phyloP scores from a whole-genome alignment of 2,113 vertebrate genomes.

The Nothobranchius furzeri region DNA sequence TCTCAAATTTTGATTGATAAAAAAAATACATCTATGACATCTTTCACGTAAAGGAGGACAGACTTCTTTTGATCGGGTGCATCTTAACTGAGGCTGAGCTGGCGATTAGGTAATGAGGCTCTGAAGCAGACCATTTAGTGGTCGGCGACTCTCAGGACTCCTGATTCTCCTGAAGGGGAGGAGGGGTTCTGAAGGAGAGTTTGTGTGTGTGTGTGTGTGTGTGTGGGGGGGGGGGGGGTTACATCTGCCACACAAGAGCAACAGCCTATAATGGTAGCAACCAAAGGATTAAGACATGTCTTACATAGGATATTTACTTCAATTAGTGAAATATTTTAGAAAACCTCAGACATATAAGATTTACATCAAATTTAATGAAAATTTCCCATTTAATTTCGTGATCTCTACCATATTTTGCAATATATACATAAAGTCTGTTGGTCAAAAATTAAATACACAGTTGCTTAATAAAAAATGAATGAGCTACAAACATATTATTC shows the following conservation, averaged over 20 bases:
- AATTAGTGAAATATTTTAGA: no score
- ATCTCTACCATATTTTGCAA: no score
- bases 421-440: no score
- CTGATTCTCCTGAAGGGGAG: constrained; percentile 87
- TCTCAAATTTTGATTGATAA: constrained; percentile 19
- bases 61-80: constrained; percentile 87
- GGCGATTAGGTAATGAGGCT: constrained; percentile 99
- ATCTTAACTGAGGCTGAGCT: constrained; percentile 89
- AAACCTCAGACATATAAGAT: no score
- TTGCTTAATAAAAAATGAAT: no score
- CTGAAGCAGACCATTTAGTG: constrained; percentile 94
- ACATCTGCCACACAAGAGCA: constrained; percentile 91
- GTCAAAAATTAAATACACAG: no score
- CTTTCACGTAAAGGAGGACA: constrained; percentile 68
- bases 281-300: constrained; percentile 3
- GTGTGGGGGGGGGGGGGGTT: neutral
- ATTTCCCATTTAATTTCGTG: no score
- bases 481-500: no score
- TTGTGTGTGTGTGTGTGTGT: no score
- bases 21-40: constrained; percentile 33
- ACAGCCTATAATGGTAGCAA: constrained; percentile 85
- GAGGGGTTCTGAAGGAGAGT: constrained; percentile 67
- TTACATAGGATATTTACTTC: no score
- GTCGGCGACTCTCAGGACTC: constrained; percentile 87
- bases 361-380: no score